A percentile compares a stretch with the other conserved stretches of the same genome.
Conservation (phyloP, 2,797 vertebrate genomes). For the Helicolenus hilgendorfi region DNA sequence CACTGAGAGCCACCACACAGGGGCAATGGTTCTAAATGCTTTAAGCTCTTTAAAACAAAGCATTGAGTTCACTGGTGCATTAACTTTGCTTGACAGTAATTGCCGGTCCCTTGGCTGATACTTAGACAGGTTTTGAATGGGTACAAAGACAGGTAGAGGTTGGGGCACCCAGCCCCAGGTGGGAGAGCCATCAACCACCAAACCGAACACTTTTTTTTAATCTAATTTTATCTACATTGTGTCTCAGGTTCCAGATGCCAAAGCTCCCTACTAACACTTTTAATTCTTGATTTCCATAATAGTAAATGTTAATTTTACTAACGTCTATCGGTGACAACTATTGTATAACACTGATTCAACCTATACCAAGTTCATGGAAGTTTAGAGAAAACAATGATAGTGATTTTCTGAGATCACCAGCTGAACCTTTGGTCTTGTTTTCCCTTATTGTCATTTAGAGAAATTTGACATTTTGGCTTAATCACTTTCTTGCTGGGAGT, state of each 20-base stretch:
- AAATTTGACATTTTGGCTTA: not conserved
- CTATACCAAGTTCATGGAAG: not conserved
- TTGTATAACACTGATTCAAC: not conserved
- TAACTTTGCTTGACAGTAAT: conserved; percentile 71
- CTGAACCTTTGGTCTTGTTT: not conserved
- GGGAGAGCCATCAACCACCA: not conserved
- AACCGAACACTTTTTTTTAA: not conserved
- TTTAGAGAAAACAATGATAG: not conserved
- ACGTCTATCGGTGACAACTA: not conserved
- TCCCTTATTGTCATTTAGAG: not conserved
- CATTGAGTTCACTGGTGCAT: conserved; percentile 27
- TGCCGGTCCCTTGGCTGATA: conserved; percentile 55
- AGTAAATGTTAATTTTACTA: not conserved
- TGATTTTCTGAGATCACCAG: not conserved
- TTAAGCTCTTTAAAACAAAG: conserved; percentile 52
- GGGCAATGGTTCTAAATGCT: conserved; percentile 34
- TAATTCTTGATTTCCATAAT: not conserved
- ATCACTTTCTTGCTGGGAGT: not conserved
- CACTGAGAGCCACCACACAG: conserved; percentile 14
- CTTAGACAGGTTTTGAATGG: conserved; percentile 61
- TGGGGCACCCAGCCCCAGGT: conserved; percentile 66
- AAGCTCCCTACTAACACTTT: not conserved
- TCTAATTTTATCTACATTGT: not conserved
- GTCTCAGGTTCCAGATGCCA: not conserved
- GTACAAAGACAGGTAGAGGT: conserved; percentile 67